phyloP scores from a whole-genome alignment of 2,888 invertebrate genomes.

The Oeneis ivallda region DNA sequence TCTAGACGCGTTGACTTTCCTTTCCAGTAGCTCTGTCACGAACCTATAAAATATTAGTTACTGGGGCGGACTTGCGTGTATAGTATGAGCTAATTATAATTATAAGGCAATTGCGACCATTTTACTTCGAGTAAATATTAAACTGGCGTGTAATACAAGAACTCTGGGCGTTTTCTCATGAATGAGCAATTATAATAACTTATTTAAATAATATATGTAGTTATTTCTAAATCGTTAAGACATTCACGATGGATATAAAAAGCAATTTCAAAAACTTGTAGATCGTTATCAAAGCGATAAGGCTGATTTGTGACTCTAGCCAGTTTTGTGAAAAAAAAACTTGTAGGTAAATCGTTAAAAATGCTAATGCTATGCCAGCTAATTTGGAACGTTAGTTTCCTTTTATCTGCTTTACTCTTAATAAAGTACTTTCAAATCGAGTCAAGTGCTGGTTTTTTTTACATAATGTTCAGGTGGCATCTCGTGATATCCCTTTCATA shows the following conservation, averaged over 20 bases:
- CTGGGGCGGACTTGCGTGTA: conserved; percentile 26
- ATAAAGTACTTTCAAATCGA: too few species aligned
- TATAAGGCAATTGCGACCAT: conserved; percentile 9
- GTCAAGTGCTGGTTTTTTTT: too few species aligned
- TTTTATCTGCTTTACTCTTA: too few species aligned
- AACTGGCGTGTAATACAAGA: conserved; percentile 6
- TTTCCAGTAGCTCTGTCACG: conserved; percentile 65
- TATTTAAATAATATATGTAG: neutral
- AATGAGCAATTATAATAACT: conserved; percentile 8
- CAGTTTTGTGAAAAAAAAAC: too few species aligned
- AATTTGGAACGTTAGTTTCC: too few species aligned
- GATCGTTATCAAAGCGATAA: neutral
- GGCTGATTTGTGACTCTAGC: too few species aligned
- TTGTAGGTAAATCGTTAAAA: too few species aligned
- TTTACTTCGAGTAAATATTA: conserved; percentile 19
- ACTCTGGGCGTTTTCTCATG: conserved; percentile 5
- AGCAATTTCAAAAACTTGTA: neutral
- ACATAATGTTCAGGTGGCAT: too few species aligned
- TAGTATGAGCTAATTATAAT: conserved; percentile 25
- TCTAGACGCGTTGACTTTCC: conserved; percentile 63
- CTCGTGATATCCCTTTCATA: too few species aligned
- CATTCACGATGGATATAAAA: neutral
- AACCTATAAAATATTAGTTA: conserved; percentile 47
- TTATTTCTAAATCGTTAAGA: neutral
- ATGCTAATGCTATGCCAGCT: too few species aligned